Evolutionary conservation across 1,140 invertebrate genomes (phyloP).

Genomic region (Pseudomyrmex sp.): DNA sequence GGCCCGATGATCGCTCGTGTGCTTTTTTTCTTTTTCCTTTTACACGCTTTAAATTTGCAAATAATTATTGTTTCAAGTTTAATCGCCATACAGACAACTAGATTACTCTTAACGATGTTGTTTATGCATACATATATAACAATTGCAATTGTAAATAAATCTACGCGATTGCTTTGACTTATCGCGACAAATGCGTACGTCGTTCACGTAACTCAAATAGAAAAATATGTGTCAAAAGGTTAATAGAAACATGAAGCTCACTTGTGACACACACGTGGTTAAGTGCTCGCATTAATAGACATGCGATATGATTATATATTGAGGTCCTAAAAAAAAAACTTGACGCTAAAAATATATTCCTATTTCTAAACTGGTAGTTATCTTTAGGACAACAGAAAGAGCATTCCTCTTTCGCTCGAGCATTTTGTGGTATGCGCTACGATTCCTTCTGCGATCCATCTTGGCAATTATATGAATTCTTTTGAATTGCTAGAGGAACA

Average conservation of each 20-base stretch:
- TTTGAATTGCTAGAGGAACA: not conserved
- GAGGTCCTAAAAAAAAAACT: constrained; percentile 43
- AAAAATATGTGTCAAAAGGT: not conserved
- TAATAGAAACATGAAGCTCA: not conserved
- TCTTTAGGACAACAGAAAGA: constrained; percentile 44
- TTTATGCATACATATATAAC: not conserved
- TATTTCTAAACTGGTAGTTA: constrained; percentile 53
- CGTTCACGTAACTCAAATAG: not conserved
- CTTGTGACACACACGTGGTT: not conserved
- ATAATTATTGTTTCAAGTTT: constrained; percentile 33
- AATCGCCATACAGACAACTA: not conserved
- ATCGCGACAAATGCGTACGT: not conserved
- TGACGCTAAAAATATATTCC: constrained; percentile 65
- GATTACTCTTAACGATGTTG: not conserved
- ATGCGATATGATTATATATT: constrained; percentile 26
- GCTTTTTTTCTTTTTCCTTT: not conserved
- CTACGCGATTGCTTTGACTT: not conserved
- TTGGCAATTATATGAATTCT: constrained; percentile 41
- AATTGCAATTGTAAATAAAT: constrained; percentile 6
- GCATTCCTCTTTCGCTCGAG: constrained; percentile 39
- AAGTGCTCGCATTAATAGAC: constrained; percentile 54
- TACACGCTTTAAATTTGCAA: constrained; percentile 12
- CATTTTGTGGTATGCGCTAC: constrained; percentile 48
- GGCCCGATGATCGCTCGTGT: not conserved
- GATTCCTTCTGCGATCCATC: constrained; percentile 12